Conservation (phyloP, 2,888 invertebrate species). For the Fragum sueziense region DNA sequence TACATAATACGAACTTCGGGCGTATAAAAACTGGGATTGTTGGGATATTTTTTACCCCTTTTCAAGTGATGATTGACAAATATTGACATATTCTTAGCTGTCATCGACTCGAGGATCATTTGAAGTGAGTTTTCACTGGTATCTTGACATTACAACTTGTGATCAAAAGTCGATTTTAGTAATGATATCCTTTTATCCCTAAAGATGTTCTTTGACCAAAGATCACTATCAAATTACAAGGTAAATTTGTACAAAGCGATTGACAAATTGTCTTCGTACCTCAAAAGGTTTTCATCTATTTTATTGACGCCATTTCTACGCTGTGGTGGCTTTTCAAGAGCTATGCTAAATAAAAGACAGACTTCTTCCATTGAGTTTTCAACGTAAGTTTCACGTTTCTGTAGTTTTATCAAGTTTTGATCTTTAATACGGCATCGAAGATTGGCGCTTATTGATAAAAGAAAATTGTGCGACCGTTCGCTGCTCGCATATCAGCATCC, state of each 20-base stretch:
- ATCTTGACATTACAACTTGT: slow-evolving; percentile 21
- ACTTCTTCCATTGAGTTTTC: too few relatives aligned
- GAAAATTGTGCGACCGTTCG: too few relatives aligned
- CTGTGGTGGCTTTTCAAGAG: neutral
- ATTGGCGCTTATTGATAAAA: too few relatives aligned
- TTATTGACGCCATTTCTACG: neutral
- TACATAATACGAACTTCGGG: too few relatives aligned
- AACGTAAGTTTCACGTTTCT: too few relatives aligned
- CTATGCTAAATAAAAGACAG: neutral
- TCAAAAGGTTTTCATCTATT: slow-evolving; percentile 10
- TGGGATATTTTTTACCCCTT: too few relatives aligned
- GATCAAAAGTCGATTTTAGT: slow-evolving; percentile 19
- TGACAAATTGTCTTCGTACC: neutral
- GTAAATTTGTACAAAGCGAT: slow-evolving; percentile 13
- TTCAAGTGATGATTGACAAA: too few relatives aligned
- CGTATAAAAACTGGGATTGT: too few relatives aligned
- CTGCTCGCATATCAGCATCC: too few relatives aligned
- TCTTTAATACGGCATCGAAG: too few relatives aligned
- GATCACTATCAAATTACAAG: slow-evolving; percentile 9
- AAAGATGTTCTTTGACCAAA: slow-evolving; percentile 8
- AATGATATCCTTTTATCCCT: slow-evolving; percentile 16
- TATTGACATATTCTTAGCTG: neutral
- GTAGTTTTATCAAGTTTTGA: too few relatives aligned
- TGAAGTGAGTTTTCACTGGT: slow-evolving; percentile 2
- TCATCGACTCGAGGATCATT: neutral